Percentiles rank a stretch among this genome's conserved stretches.
Evolutionary conservation across 37 sponge, comb jelly and placozoan genomes (phyloP).

Genomic region (Eunapius fragilis): DNA sequence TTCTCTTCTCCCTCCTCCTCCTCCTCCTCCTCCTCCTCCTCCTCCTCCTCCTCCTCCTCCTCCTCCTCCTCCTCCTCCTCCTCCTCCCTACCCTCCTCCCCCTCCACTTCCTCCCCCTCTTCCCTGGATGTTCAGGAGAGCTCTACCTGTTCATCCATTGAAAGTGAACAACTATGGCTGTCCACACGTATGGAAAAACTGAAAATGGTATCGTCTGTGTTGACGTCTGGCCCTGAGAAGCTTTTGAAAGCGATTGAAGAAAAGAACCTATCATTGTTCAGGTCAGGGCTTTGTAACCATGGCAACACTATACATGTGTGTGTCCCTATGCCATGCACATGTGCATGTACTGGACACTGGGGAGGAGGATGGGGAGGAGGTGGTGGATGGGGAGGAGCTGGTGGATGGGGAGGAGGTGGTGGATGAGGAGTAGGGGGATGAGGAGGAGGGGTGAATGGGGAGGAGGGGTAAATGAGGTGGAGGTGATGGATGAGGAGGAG

Average conservation of each 20-base stretch:
- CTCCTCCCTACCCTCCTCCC: background rate
- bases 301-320: no score
- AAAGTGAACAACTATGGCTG: constrained; percentile 35
- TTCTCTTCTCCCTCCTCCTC: no score
- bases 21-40: no score
- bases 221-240: constrained; percentile 61
- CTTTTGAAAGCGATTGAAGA: constrained; percentile 51
- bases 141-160: constrained; percentile 33
- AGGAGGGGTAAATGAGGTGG: no score
- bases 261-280: constrained; percentile 48
- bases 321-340: no score
- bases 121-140: constrained; percentile 46
- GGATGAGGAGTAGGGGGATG: no score
- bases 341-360: no score
- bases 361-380: no score
- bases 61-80: background rate
- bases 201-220: constrained; percentile 6
- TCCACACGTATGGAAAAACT: constrained; percentile 18
- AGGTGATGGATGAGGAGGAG: no score
- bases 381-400: no score
- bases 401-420: no score
- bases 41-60: background rate
- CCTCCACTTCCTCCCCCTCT: background rate
- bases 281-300: constrained; percentile 10
- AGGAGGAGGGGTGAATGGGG: no score